phyloP scores from a whole-genome alignment of 2,888 invertebrate genomes.

The Cataglyphis cursor region DNA sequence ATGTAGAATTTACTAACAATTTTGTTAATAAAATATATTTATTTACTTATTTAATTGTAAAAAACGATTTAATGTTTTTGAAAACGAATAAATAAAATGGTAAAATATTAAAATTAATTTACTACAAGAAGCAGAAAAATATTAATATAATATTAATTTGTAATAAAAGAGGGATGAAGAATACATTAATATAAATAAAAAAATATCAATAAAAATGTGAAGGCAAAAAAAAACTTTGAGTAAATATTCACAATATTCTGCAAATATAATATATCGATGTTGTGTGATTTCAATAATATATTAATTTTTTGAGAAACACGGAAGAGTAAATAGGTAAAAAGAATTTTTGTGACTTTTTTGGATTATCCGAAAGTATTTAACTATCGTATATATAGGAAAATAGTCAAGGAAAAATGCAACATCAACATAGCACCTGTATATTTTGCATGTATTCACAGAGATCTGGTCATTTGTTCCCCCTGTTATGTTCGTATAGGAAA shows the following conservation, averaged over 20 bases:
- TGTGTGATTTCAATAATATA: not conserved
- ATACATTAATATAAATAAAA: not conserved
- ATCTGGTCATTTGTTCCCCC: slow-evolving; percentile 17
- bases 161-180: not conserved
- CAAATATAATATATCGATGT: not conserved
- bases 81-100: not conserved
- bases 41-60: not conserved
- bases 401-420: slow-evolving; percentile 18
- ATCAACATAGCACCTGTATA: not conserved
- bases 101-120: not conserved
- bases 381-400: slow-evolving; percentile 40
- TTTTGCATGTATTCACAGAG: slow-evolving; percentile 13
- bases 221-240: not conserved
- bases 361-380: slow-evolving; percentile 43
- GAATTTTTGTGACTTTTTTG: slow-evolving; percentile 45
- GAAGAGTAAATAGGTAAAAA: not conserved
- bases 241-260: not conserved
- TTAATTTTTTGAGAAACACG: not conserved
- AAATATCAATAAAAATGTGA: not conserved
- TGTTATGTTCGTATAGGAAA: slow-evolving; percentile 18
- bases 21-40: slow-evolving; percentile 28
- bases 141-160: not conserved
- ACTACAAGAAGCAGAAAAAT: not conserved
- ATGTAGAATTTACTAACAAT: not conserved
- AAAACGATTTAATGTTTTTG: not conserved